These are phyloP conservation scores for Dinocampus coccinellae DNA, from an alignment of 2,888 invertebrate genomes.

Conservation along the genomic window DNA sequence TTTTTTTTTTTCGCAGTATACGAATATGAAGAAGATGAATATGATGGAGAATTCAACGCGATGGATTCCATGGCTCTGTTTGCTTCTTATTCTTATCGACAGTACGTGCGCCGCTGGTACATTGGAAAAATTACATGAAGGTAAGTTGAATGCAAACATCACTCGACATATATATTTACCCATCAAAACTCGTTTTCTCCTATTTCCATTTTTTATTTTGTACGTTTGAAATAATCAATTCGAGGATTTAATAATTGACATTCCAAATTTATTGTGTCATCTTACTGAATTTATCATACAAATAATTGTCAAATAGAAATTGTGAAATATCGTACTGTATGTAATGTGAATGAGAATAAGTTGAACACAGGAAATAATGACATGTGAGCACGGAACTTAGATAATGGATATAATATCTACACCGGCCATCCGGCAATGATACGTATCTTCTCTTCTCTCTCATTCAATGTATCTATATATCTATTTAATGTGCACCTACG, in stretches of 20 bases:
- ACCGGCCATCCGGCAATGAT: constrained; percentile 63
- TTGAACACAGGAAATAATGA: constrained; percentile 30
- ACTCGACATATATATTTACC: too few relatives aligned
- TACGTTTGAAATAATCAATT: too few relatives aligned
- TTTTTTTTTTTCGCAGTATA: constrained; percentile 53
- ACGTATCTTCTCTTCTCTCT: constrained; percentile 45
- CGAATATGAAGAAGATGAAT: constrained; percentile 60
- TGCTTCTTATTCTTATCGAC: constrained; percentile 49
- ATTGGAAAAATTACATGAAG: constrained; percentile 66
- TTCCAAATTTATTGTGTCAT: too few relatives aligned
- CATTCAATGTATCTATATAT: constrained; percentile 2
- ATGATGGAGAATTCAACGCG: constrained; percentile 55
- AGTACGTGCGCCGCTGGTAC: constrained; percentile 60
- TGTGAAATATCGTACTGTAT: too few relatives aligned
- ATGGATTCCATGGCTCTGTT: constrained; percentile 54
- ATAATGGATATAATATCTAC: constrained; percentile 54
- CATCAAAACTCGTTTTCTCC: too few relatives aligned
- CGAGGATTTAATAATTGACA: too few relatives aligned
- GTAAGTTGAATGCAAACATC: constrained; percentile 53
- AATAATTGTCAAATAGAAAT: background rate
- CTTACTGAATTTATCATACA: constrained; percentile 7
- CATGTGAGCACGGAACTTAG: constrained; percentile 33
- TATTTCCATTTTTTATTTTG: too few relatives aligned
- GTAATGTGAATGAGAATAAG: too few relatives aligned
- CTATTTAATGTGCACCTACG: constrained; percentile 22